Base-by-base conservation (phyloP, 2,797 vertebrate genomes). In the Ispidina lecontei region DNA sequence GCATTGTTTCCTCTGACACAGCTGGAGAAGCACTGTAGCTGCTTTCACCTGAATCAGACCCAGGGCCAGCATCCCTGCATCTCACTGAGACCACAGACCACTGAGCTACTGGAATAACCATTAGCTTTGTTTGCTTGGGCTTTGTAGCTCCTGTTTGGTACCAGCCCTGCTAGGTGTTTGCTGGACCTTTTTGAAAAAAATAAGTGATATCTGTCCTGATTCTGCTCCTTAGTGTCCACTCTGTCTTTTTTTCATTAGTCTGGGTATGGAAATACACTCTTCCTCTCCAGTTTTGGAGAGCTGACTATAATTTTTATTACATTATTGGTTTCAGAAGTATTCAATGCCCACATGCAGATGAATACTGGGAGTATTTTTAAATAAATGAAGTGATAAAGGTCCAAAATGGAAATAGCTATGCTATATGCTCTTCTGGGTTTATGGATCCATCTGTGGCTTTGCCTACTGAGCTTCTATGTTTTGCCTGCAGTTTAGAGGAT, bases 321-420 rank as follows among this genome's bases (percentile, higher is more conserved):
- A n/a, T 75, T 85, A 23, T 39, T 81, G 5, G 10, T 56, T 94
- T 86, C 70, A 67, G 33, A 87, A 44, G 28, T 47, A 62, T 74
- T 72, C 4, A 12, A 10, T 87, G 29, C n/a, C 39, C n/a, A 15
- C 65, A 70, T 65, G 29, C 59, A 78, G 47, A 75, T 83, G n/a
- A 75, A 84, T 69, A 62, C 23, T 37, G 23, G 3, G 51, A 52
- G 9, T 83, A 44, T 69, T 94, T 94, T 93, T 49, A 46, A 86
- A 88, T 13, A 41, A 55, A 68, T 55, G 33, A 89, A 85, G 16
- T 29, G 12, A 72, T 85, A 77, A 83, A 65, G 31, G 13, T 35
- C 13, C 29, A 52, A 77, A 70, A 72, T 20, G 8, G 20, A 87
- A 60, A 84, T 43, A 85, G 35, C 69, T 72, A 16, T 71, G 76